These are phyloP conservation scores for Sacculina carcini DNA, from an alignment of 2,888 invertebrate genomes.

Conservation along the genomic window DNA sequence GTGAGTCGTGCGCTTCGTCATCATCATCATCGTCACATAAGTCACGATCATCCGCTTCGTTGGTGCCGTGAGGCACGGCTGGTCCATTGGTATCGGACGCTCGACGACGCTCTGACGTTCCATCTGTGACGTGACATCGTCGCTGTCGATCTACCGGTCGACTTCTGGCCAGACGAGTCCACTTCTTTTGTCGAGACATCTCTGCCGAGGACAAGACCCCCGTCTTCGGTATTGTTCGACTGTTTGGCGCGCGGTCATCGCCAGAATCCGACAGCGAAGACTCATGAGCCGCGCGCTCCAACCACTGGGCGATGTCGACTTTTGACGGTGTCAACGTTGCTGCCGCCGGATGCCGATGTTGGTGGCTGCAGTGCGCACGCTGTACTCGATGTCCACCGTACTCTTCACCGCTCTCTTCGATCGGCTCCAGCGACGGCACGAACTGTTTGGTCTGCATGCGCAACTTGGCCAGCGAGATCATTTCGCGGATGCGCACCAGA, in stretches of 20 bases:
- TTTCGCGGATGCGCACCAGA: conserved; percentile 61
- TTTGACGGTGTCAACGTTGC: too few species aligned
- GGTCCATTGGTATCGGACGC: conserved; percentile 5
- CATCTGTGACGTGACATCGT: conserved; percentile 47
- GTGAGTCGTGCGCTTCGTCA: conserved; percentile 10
- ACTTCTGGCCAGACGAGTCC: neutral
- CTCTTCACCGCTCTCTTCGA: conserved; percentile 35
- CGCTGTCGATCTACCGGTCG: conserved; percentile 44
- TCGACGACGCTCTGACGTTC: conserved; percentile 5
- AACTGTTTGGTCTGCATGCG: conserved; percentile 60
- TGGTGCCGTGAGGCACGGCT: neutral
- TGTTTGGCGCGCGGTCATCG: too few species aligned
- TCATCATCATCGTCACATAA: conserved; percentile 2
- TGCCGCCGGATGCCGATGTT: neutral
- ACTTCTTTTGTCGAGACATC: too few species aligned
- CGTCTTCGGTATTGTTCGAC: too few species aligned
- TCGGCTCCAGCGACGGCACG: conserved; percentile 45
- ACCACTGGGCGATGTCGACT: too few species aligned
- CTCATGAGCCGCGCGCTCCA: neutral
- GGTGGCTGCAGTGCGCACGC: too few species aligned
- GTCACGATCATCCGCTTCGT: neutral
- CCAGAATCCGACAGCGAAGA: too few species aligned
- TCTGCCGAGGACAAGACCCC: neutral
- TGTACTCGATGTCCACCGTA: conserved; percentile 2
- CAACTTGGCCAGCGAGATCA: conserved; percentile 63